Evolutionary conservation across 2,888 invertebrate species (phyloP), one percentile per base, ranked within the genome.

Genomic region (Nephrotoma guestfalica): DNA sequence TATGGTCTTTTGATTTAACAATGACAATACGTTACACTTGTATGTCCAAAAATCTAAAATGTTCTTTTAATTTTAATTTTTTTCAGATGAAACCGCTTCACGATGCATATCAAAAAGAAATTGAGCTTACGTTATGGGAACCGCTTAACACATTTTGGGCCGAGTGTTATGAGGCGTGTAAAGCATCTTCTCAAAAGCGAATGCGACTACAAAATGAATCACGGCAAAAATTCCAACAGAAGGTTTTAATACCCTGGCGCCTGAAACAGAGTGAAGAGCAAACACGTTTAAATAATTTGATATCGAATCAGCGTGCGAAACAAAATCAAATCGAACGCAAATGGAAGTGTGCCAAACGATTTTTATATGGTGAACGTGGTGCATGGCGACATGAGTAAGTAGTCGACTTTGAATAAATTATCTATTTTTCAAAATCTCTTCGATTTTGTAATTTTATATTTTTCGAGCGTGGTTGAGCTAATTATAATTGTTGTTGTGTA

Each of bases 91-190:
- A 92, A 88, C 93, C 94, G 0, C 91, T 93, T 86, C 92, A 92
- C 89, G 92, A 93, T 87, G 91, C 91, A 85, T 94, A 94, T 89
- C 92, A 92, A 87, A 91, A 93, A 57, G 93, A 92, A 88, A 92
- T 93, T 86, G 92, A 92, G 88, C 90, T 92, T 84, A 92, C 91
- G 87, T 89, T 93, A 51, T 92, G 92, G 89, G 93, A 93, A 89
- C 91, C 92, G 6, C 93, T 94, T 89, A 93, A 93, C 89, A 92
- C 92, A 6, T 94, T 93, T 90, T 94, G 94, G 93, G 93, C 93
- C 15, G 93, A 93, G 88, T 94, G 94, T 89, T 93, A 93, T 88
- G 94, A 94, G 88, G 92, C 92, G 0, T 93, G 93, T 89, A 94
- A 94, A 91, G 90, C 92, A 6, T 92, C 93, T 18, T 92, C 93